phyloP scores from a whole-genome alignment of 2,797 vertebrate genomes.

The Anas bernieri region DNA sequence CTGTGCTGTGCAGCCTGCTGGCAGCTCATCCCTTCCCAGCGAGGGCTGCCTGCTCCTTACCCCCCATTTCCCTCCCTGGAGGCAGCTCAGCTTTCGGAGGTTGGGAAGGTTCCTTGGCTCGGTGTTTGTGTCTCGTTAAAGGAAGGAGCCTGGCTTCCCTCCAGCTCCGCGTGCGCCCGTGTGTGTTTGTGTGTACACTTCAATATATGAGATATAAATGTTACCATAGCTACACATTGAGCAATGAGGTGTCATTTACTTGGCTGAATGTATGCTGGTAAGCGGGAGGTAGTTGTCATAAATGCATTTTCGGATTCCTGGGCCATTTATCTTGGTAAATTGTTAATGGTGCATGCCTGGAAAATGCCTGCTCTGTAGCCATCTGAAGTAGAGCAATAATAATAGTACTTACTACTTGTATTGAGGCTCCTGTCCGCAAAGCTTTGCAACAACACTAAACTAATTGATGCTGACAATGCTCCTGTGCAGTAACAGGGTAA shows the following conservation, averaged over 20 bases:
- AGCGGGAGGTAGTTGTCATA: conserved; percentile 56
- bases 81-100: not conserved
- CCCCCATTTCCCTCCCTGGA: not conserved
- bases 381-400: conserved; percentile 45
- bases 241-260: conserved; percentile 15
- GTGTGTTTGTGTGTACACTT: not conserved
- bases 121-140: not conserved
- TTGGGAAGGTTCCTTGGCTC: not conserved
- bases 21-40: not conserved
- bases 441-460: conserved; percentile 22
- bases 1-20: not conserved
- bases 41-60: not conserved
- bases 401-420: conserved; percentile 39
- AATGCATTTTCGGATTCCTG: conserved; percentile 41
- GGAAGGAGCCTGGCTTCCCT: not conserved
- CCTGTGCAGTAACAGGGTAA: not conserved
- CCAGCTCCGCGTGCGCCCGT: not conserved
- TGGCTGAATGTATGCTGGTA: not conserved
- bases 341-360: conserved; percentile 40
- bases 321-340: conserved; percentile 50
- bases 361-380: conserved; percentile 6
- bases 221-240: conserved; percentile 26
- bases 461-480: conserved; percentile 55
- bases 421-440: conserved; percentile 42
- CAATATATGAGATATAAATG: conserved; percentile 12